Evolutionary conservation across 2,113 vertebrate genomes (phyloP), one percentile per base, ranked within the genome.

Genomic region (Labrus mixtus): DNA sequence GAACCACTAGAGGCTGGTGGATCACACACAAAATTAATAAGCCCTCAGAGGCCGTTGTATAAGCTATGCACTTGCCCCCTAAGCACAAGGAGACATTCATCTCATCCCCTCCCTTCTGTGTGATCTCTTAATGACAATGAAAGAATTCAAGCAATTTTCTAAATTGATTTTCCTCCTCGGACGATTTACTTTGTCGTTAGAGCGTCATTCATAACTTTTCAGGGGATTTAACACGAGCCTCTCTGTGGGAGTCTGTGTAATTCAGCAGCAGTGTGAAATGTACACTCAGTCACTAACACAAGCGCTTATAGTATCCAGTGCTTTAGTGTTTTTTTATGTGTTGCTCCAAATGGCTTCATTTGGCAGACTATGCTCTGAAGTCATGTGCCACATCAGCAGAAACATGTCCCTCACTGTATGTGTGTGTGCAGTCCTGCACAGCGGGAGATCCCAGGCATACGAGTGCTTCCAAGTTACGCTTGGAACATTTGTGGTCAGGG

Each of bases 141-240:
- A 90, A 90, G 89, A 94, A 92, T 92, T 93, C 79, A 76, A 91
- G 89, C 89, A 91, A 94, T 94, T 93, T 93, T 91, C 89, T 79
- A 89, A 93, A 94, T 93, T 83, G 91, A 94, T 94, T 92, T 94
- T 91, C 84, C 73, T 90, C 88, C 88, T 82, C 74, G 73, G 91
- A 92, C 81, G 58, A 94, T 92, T 94, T 89, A 73, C 86, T 90
- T 84, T 82, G 77, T 83, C 71, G 78, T 91, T 86, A 84, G 70
- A 77, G 72, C 33, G 29, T 82, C 86, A 90, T 88, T 89, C 87
- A 90, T 90, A 92, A 91, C 82, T 88, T 89, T 85, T 68, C 73
- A 74, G 70, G 54, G 79, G 86, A 82, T 86, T 90, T 81, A 77
- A 79, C 73, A 59, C 58, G 46, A 59, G 61, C 56, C 36, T 66